phyloP scores from a whole-genome alignment of 2,888 invertebrate genomes.

The Eupithecia inturbata region DNA sequence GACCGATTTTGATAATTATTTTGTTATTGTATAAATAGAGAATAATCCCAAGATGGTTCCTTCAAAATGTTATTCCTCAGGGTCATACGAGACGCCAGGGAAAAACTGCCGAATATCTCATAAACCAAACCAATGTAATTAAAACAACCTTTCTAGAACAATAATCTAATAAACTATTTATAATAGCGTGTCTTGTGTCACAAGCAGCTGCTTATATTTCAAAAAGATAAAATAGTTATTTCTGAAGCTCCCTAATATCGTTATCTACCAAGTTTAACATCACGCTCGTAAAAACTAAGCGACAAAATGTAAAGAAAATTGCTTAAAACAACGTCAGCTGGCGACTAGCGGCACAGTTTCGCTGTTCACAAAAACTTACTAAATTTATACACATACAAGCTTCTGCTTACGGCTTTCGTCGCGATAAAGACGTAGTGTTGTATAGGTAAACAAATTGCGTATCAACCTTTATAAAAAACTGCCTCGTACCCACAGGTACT shows the following conservation, averaged over 20 bases:
- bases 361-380: conserved; percentile 53
- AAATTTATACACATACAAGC: conserved; percentile 44
- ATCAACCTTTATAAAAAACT: background rate
- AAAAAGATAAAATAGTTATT: conserved; percentile 31
- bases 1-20: too few species aligned
- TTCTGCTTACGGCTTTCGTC: background rate
- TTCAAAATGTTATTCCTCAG: too few species aligned
- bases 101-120: background rate
- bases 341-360: conserved; percentile 48
- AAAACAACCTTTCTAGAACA: background rate
- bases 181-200: conserved; percentile 16
- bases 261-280: conserved; percentile 49
- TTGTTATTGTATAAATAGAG: too few species aligned
- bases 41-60: too few species aligned
- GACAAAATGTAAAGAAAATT: conserved; percentile 59
- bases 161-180: background rate
- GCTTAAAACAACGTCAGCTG: conserved; percentile 61
- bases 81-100: background rate
- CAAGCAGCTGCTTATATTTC: conserved; percentile 27
- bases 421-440: too few species aligned
- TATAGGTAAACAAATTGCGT: background rate
- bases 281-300: conserved; percentile 50
- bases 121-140: background rate
- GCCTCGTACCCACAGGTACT: background rate
- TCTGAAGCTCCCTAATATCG: conserved; percentile 45